Conservation (phyloP, 2,888 invertebrate species). For the Nycteola revayana region DNA sequence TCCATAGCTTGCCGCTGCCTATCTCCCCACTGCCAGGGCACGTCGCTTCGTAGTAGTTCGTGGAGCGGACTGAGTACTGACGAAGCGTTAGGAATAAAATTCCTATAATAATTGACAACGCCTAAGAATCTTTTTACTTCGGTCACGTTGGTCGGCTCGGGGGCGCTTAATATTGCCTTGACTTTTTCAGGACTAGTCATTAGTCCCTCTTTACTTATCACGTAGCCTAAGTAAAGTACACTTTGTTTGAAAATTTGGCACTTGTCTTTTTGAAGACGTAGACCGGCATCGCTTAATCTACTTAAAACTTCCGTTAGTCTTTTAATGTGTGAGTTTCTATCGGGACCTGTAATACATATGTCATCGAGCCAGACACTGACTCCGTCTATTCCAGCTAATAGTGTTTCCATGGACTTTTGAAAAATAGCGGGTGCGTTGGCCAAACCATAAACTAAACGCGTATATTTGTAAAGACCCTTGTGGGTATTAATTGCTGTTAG, state of each 20-base stretch:
- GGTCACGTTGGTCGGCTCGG: conserved; percentile 4
- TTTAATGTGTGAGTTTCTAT: conserved; percentile 6
- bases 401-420: conserved; percentile 37
- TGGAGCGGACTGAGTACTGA: neutral
- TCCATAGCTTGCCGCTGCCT: neutral
- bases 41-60: neutral
- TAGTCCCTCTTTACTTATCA: conserved; percentile 4
- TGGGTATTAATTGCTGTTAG: conserved; percentile 27
- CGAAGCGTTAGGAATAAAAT: conserved; percentile 25
- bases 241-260: neutral
- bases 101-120: conserved; percentile 27
- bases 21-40: neutral
- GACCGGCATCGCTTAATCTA: conserved; percentile 8
- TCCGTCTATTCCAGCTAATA: conserved; percentile 22
- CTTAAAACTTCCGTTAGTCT: neutral
- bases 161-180: neutral
- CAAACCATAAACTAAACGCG: conserved; percentile 6
- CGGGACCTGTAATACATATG: conserved; percentile 16
- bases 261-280: neutral
- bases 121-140: conserved; percentile 28
- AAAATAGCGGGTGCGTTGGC: conserved; percentile 39
- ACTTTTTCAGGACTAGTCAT: neutral
- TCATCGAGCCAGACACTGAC: conserved; percentile 29
- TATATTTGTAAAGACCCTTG: conserved; percentile 33
- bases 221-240: neutral